phyloP scores from a whole-genome alignment of 2,797 vertebrate genomes.

The Amblyraja radiata region DNA sequence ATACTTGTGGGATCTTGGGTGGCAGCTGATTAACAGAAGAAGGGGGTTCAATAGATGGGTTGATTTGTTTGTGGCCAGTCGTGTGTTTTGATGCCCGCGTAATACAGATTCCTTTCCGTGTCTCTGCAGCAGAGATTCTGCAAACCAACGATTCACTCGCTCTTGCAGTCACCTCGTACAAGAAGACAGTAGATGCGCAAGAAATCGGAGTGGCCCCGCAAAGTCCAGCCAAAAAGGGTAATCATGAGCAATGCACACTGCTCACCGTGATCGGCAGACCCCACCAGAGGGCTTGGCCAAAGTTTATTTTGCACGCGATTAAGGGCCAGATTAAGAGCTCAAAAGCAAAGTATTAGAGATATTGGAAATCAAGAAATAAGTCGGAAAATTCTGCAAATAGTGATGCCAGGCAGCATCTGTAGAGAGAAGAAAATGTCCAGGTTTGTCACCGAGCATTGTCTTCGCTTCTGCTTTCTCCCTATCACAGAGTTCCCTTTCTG shows the following conservation, averaged over 20 bases:
- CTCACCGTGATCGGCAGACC: background rate
- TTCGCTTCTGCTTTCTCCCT: too few relatives aligned
- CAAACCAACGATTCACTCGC: constrained; percentile 72
- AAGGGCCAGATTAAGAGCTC: background rate
- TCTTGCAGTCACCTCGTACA: constrained; percentile 56
- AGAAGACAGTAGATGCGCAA: constrained; percentile 47
- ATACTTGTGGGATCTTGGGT: background rate
- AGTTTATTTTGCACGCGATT: background rate
- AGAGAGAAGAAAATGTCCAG: background rate
- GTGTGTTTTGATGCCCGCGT: background rate
- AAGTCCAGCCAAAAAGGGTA: constrained; percentile 44
- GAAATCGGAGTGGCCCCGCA: background rate
- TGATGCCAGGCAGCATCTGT: background rate
- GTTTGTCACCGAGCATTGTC: background rate
- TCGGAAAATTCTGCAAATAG: background rate
- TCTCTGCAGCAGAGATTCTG: constrained; percentile 64
- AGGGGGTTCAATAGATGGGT: background rate
- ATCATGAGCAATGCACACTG: background rate
- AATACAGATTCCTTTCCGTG: background rate
- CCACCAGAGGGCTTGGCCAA: background rate
- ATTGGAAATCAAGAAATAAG: background rate
- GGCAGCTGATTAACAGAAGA: background rate
- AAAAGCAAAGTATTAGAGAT: too few relatives aligned
- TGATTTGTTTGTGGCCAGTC: background rate
- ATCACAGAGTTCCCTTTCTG: too few relatives aligned